Conservation (phyloP, 2,888 invertebrate genomes). For the Graphium colonna region DNA sequence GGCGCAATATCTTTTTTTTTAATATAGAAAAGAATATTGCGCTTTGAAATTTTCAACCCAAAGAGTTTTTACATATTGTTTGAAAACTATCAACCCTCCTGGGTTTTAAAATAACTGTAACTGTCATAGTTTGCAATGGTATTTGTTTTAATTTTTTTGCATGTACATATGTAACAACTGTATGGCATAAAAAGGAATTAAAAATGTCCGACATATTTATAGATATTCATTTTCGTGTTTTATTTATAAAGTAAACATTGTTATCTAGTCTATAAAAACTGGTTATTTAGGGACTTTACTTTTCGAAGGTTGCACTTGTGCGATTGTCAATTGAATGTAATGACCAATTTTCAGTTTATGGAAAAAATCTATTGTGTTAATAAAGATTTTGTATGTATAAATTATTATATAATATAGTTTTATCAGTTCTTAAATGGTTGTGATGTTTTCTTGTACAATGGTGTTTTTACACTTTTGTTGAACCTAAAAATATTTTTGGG, state of each 20-base stretch:
- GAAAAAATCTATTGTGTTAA: background rate
- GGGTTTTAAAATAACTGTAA: background rate
- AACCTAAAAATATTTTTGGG: background rate
- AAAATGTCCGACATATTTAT: background rate
- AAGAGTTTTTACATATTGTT: slow-evolving; percentile 7
- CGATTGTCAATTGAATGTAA: slow-evolving; percentile 2
- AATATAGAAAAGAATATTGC: background rate
- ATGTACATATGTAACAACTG: too few relatives aligned
- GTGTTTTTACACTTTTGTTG: slow-evolving; percentile 1
- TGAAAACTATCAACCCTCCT: background rate
- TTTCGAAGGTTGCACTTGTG: background rate
- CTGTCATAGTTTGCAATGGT: background rate
- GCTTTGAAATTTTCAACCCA: slow-evolving; percentile 4
- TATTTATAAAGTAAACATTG: background rate
- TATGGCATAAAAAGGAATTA: too few relatives aligned
- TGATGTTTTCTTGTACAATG: slow-evolving; percentile 13
- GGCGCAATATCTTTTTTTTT: background rate
- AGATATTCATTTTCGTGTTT: background rate
- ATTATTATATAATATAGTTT: background rate
- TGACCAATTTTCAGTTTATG: slow-evolving; percentile 4
- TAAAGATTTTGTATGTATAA: background rate
- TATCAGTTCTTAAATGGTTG: slow-evolving; percentile 19
- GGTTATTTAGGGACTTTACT: background rate
- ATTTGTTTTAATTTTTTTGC: background rate
- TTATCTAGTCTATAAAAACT: background rate